Conservation (phyloP, 1,140 invertebrate species). For the Potamilus streckersoni region DNA sequence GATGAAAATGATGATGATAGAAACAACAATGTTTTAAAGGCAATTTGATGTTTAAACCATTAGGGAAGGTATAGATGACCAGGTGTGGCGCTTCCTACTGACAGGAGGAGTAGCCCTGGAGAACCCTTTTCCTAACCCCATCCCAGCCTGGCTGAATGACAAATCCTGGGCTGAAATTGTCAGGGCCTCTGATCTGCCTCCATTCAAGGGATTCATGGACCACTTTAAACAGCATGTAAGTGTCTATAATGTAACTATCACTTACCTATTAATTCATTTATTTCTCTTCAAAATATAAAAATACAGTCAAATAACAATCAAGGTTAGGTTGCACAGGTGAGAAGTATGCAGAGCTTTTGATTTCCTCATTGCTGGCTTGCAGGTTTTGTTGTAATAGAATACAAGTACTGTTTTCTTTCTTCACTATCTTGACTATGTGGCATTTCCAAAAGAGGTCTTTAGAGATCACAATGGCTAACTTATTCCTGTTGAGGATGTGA, state of each 20-base stretch:
- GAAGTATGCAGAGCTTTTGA: conserved; percentile 24
- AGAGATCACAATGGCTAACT: conserved; percentile 11
- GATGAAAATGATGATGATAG: no score
- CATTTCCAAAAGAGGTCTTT: conserved; percentile 23
- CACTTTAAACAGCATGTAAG: conserved; percentile 62
- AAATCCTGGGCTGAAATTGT: conserved; percentile 68
- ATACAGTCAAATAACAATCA: background rate
- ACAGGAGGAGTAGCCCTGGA: conserved; percentile 67
- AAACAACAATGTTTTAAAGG: no score
- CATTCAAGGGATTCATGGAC: conserved; percentile 66
- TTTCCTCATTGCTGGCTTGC: conserved; percentile 8
- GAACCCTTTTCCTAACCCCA: conserved; percentile 66
- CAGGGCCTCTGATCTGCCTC: conserved; percentile 58
- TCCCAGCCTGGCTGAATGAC: conserved; percentile 61
- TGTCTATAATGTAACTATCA: background rate
- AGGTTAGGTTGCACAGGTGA: background rate
- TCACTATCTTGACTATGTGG: conserved; percentile 23
- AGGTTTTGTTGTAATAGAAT: conserved; percentile 25
- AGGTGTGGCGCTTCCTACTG: conserved; percentile 66
- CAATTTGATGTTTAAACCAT: no score
- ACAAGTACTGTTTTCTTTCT: conserved; percentile 27
- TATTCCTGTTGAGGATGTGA: conserved; percentile 24
- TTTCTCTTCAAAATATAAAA: background rate
- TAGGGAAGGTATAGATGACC: conserved; percentile 51
- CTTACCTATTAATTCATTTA: no score